Base-by-base conservation (phyloP, 2,797 vertebrate species). In the Microctenopoma stevenorrisi region DNA sequence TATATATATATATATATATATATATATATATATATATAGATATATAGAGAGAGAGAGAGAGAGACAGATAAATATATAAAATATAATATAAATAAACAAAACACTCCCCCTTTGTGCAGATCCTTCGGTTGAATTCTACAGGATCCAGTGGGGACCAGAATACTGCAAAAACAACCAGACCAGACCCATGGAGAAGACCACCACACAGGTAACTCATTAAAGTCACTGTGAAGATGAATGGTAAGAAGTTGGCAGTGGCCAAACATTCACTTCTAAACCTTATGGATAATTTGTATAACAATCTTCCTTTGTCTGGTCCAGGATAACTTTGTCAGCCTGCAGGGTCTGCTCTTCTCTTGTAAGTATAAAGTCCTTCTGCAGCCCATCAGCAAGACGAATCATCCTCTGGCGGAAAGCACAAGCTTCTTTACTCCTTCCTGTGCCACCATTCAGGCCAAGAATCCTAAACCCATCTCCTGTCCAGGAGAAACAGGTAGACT, bases 321-420 rank as follows among this genome's bases (percentile, higher is more conserved):
- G 96, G 96, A 96, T 79, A 96, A 93, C 84, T 94, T 95, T 28
- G 88, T 95, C 65, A 94, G 94, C 82, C 93, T 98, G 74, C 94
- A 86, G 57, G 91, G 92, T 14, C 82, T 98, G 52, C 91, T 93
- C 10, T 98, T 97, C 90, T 95, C 96, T 68, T 98, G 97, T 82
- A 97, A 96, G 83, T 98, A 98, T 43, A 95, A 95, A 91, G 95
- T 98, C 78, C 91, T 93, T 0, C 91, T 98, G 78, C 95, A 95
- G 55, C 93, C 95, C 2, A 56, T 92, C 16, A 86, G 88, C 71
- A 91, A 88, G 22, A 95, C 91, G 69, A 91, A 85, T 46, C 94
- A 13, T 51, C 84, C 83, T 60, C 93, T 90, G 55, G 89, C 91
- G 8, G 94, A 96, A 71, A 94, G 90, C 58, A 78, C 92, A 76